A percentile compares a stretch with the other conserved stretches of the same genome.
Evolutionary conservation across 2,888 invertebrate genomes (phyloP).

Genomic region (Anoncus sp.): DNA sequence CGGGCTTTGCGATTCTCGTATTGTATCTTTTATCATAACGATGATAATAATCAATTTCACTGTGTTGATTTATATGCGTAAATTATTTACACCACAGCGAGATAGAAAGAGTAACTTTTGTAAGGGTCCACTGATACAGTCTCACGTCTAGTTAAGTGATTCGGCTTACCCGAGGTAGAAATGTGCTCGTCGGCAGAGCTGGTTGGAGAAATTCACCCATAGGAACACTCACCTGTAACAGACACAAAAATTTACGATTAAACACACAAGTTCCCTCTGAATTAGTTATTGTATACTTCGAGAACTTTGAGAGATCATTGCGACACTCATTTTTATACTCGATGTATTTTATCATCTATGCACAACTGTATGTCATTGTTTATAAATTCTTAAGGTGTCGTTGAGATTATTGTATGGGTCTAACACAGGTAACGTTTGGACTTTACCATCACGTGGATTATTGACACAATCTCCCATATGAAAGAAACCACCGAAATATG

Average conservation of each 20-base stretch:
- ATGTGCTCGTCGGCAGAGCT: slow-evolving; percentile 56
- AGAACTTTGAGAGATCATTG: too few relatives aligned
- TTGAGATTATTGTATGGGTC: too few relatives aligned
- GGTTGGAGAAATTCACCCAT: slow-evolving; percentile 62
- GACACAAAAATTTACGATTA: slow-evolving; percentile 44
- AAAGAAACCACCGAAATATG: not conserved
- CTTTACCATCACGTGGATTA: too few relatives aligned
- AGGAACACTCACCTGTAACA: slow-evolving; percentile 78
- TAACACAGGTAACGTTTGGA: too few relatives aligned
- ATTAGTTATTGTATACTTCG: not conserved
- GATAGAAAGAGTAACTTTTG: not conserved
- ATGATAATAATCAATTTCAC: slow-evolving; percentile 1
- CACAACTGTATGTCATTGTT: too few relatives aligned
- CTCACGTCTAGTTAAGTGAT: slow-evolving; percentile 50
- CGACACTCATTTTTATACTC: too few relatives aligned
- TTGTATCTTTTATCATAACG: not conserved
- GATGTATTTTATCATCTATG: too few relatives aligned
- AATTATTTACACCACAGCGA: not conserved
- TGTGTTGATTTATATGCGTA: slow-evolving; percentile 12
- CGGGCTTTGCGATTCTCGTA: slow-evolving; percentile 1
- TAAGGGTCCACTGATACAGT: too few relatives aligned
- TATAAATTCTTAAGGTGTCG: not conserved
- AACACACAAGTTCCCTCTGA: not conserved
- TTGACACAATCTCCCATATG: too few relatives aligned
- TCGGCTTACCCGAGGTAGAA: slow-evolving; percentile 65